phyloP scores from a whole-genome alignment of 1,140 invertebrate genomes.

The Zaprionus tsacasi region DNA sequence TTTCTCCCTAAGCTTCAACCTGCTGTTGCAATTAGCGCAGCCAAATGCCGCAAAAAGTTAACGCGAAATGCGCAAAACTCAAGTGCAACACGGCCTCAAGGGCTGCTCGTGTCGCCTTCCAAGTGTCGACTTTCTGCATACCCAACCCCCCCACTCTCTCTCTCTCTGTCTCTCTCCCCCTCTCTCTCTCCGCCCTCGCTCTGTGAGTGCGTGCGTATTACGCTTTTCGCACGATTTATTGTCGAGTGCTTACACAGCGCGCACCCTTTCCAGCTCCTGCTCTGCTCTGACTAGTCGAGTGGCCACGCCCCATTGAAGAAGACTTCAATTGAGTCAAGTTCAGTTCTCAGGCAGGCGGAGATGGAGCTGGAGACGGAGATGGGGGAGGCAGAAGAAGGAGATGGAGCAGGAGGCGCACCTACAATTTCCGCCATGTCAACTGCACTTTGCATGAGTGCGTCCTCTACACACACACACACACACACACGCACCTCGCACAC shows the following conservation, averaged over 20 bases:
- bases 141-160: not conserved
- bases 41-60: slow-evolving; percentile 25
- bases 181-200: not conserved
- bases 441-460: slow-evolving; percentile 79
- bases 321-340: slow-evolving; percentile 44
- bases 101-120: slow-evolving; percentile 12
- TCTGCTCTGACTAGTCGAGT: slow-evolving; percentile 22
- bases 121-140: not conserved
- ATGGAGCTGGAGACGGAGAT: not conserved
- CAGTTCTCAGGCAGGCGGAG: slow-evolving; percentile 9
- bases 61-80: slow-evolving; percentile 35
- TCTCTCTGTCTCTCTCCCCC: not conserved
- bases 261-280: not conserved
- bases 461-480: slow-evolving; percentile 41
- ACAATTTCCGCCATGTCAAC: slow-evolving; percentile 81
- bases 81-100: slow-evolving; percentile 28
- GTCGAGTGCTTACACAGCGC: slow-evolving; percentile 39
- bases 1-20: not conserved
- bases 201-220: slow-evolving; percentile 27
- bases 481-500: slow-evolving; percentile 26
- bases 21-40: slow-evolving; percentile 35
- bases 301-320: slow-evolving; percentile 54
- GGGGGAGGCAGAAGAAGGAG: not conserved
- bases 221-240: slow-evolving; percentile 54
- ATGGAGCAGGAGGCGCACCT: slow-evolving; percentile 52